These are phyloP conservation scores for Ataeniobius toweri DNA, from an alignment of 2,797 vertebrate genomes.

Conservation along the genomic window DNA sequence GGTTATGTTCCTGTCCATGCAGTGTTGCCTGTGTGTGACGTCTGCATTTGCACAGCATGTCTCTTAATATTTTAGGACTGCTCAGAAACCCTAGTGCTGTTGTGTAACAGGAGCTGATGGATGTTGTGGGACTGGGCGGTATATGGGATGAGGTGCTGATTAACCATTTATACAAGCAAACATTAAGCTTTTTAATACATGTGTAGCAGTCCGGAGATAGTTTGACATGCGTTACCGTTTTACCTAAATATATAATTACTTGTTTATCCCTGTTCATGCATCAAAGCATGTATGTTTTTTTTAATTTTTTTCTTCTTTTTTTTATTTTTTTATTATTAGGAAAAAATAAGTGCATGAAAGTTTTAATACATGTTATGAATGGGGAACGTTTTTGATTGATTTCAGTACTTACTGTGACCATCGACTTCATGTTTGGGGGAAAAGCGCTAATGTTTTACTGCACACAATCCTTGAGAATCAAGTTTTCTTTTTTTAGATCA, in stretches of 20 bases:
- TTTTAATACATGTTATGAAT: not conserved
- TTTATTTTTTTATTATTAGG: not conserved
- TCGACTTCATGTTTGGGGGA: not conserved
- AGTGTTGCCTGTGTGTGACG: constrained; percentile 58
- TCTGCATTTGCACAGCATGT: constrained; percentile 50
- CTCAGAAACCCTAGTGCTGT: constrained; percentile 73
- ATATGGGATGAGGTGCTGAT: constrained; percentile 21
- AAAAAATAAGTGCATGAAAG: not conserved
- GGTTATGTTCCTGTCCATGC: constrained; percentile 62
- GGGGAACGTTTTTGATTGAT: not conserved
- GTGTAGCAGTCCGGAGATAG: not conserved
- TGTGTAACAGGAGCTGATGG: constrained; percentile 64
- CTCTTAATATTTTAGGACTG: constrained; percentile 74
- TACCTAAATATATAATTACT: not conserved
- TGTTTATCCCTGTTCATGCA: not conserved
- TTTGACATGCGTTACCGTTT: not conserved
- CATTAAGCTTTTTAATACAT: not conserved
- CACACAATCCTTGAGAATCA: not conserved
- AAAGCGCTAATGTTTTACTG: not conserved
- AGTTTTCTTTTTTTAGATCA: not conserved
- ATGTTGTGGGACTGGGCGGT: constrained; percentile 29
- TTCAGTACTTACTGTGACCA: not conserved
- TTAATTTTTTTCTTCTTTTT: not conserved
- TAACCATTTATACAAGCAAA: constrained; percentile 16
- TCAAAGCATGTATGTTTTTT: not conserved